These are phyloP conservation scores for Lucilia cuprina DNA, from an alignment of 1,140 invertebrate species.

Conservation along the genomic window DNA sequence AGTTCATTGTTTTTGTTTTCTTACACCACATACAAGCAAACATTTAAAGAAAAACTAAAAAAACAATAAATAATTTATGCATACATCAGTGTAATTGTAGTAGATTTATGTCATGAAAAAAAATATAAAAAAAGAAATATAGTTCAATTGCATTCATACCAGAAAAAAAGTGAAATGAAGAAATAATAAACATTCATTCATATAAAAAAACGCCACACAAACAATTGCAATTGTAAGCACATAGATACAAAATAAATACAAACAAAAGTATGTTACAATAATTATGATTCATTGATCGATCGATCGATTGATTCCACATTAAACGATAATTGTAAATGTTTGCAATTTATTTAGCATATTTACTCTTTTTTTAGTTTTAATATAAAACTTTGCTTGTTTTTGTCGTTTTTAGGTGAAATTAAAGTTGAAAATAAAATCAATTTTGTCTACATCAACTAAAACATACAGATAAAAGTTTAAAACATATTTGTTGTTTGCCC, in stretches of 20 bases:
- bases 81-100: slow-evolving; percentile 14
- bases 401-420: background rate
- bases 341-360: slow-evolving; percentile 2
- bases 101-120: background rate
- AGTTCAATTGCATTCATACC: slow-evolving; percentile 1
- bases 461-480: background rate
- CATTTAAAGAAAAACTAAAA: background rate
- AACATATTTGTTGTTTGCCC: background rate
- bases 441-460: background rate
- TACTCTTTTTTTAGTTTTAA: background rate
- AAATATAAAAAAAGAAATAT: background rate
- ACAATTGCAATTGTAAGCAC: background rate
- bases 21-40: background rate
- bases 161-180: background rate
- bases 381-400: background rate
- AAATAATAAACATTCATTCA: background rate
- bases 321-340: background rate
- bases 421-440: background rate
- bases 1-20: too few relatives aligned
- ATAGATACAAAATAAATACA: background rate
- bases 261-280: slow-evolving; percentile 20
- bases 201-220: background rate
- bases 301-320: background rate
- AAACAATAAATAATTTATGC: slow-evolving; percentile 8
- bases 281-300: slow-evolving; percentile 31